These are phyloP conservation scores for Dryococelus australis DNA, from an alignment of 2,888 invertebrate species.

Conservation along the genomic window DNA sequence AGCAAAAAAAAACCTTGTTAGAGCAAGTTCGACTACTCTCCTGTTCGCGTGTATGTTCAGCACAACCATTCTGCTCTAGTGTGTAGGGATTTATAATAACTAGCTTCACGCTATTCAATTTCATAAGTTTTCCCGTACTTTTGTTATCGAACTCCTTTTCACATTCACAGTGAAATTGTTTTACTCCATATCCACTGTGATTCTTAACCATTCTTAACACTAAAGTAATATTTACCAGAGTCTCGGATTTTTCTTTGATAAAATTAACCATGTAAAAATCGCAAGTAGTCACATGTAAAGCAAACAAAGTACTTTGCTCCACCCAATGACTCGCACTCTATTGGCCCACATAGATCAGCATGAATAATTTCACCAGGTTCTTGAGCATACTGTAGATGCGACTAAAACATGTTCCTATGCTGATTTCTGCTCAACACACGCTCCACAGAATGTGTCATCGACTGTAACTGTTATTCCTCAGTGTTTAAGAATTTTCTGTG, in stretches of 20 bases:
- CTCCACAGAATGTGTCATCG: constrained; percentile 45
- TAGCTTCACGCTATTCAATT: not conserved
- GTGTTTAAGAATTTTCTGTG: constrained; percentile 43
- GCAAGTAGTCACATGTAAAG: constrained; percentile 51
- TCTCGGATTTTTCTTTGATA: constrained; percentile 44
- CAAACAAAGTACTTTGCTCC: constrained; percentile 49
- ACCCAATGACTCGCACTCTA: constrained; percentile 47
- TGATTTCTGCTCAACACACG: constrained; percentile 48
- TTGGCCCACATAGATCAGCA: constrained; percentile 49
- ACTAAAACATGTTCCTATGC: constrained; percentile 40
- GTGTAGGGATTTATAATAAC: not conserved
- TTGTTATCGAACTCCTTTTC: not conserved
- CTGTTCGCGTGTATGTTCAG: not conserved
- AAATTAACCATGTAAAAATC: constrained; percentile 50
- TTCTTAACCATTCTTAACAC: not conserved
- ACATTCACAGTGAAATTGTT: not conserved
- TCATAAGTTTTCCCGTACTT: not conserved
- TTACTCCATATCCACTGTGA: not conserved
- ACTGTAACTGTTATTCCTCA: constrained; percentile 42
- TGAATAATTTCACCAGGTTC: constrained; percentile 48
- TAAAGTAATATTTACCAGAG: not conserved
- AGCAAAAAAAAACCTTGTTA: too few relatives aligned
- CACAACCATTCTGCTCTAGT: not conserved
- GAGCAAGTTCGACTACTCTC: not conserved
- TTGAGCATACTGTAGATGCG: constrained; percentile 38